Base-by-base conservation (phyloP, 2,797 vertebrate genomes). In the Scolopax rusticola region DNA sequence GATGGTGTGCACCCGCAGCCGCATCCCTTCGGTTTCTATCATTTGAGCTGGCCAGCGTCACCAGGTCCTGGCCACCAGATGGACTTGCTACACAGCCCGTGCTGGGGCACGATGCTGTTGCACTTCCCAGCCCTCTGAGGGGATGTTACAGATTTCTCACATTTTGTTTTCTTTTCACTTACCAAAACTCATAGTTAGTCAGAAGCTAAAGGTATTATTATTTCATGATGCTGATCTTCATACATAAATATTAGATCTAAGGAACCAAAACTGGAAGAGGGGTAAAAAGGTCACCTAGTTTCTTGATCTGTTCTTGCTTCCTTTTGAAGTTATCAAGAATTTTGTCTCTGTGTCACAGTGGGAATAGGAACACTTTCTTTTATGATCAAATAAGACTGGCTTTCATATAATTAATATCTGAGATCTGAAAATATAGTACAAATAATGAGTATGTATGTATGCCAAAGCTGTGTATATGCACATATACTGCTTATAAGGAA, bases 31-130 rank as follows among this genome's bases (percentile, higher is more conserved):
- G 2, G 36, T 77, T 53, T 51, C 4, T 47, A 45, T 21, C 0
- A 0, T 43, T 71, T 77, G 70, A 57, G 40, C 36, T 24, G 40
- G n/a, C 25, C 33, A 38, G 9, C 0, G 3, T 11, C 3, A 2
- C 24, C 45, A 57, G 45, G 53, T 43, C 20, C 45, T 84, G 81
- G 43, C 41, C 7, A 8, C 27, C 25, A 90, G 61, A 53, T 19
- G 11, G 24, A 30, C 64, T 75, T 2, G 1, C 32, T 14, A 19
- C 0, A 0, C 5, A 18, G 59, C 11, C 43, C 75, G 25, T 1
- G 1, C n/a, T 3, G 1, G 15, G 11, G 7, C 53, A 47, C 0
- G 3, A 11, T 69, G 47, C 41, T 65, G 5, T 45, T 80, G 15
- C 4, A 0, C 48, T 83, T 74, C 60, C 8, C 27, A 47, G 1